Percentiles rank a stretch among this genome's conserved stretches.
Evolutionary conservation across 2,113 vertebrate species (phyloP).

Genomic region (Lepus europaeus): DNA sequence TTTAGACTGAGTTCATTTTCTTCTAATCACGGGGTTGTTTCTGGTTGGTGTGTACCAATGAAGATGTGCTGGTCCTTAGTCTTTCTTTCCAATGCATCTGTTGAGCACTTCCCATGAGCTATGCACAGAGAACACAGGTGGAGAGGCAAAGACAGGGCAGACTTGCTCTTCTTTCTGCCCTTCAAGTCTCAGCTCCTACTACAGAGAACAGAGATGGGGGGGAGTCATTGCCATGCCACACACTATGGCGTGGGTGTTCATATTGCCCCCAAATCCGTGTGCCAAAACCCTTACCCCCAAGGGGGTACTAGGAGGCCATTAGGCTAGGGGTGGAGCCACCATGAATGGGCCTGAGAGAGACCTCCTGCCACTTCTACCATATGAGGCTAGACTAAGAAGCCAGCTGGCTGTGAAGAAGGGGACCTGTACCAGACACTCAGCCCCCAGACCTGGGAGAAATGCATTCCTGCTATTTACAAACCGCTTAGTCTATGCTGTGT

Average conservation of each 20-base stretch:
- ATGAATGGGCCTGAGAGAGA: background rate
- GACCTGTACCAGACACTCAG: background rate
- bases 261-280: background rate
- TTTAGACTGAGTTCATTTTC: background rate
- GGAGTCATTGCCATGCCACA: background rate
- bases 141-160: background rate
- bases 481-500: background rate
- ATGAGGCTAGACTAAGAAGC: background rate
- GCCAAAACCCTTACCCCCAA: background rate
- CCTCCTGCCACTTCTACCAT: background rate
- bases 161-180: background rate
- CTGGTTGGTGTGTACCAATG: background rate
- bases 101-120: background rate
- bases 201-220: background rate
- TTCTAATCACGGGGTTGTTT: background rate
- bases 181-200: background rate
- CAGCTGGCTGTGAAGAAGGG: background rate
- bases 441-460: background rate
- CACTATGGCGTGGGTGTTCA: background rate
- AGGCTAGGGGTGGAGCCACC: background rate
- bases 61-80: background rate
- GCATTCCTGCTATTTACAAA: background rate
- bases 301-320: background rate
- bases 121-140: background rate
- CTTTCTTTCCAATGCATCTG: background rate